These are phyloP conservation scores for Sinocyclocheilus anophthalmus DNA, from an alignment of 2,113 vertebrate species.

Conservation along the genomic window DNA sequence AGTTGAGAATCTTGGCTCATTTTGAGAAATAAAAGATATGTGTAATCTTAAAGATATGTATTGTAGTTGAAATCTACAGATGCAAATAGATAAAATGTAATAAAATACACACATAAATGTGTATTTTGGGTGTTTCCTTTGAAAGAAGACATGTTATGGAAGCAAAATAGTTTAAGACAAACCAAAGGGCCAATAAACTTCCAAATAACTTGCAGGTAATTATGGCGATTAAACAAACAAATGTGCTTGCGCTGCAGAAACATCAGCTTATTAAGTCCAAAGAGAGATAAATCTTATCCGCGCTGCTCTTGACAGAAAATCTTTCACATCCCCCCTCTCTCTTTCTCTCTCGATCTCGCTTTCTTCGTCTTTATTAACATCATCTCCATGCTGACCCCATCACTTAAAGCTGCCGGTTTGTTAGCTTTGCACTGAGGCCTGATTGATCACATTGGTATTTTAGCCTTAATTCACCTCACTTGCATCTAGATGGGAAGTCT, in stretches of 20 bases:
- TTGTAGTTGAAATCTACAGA: background rate
- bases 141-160: background rate
- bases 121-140: background rate
- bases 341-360: background rate
- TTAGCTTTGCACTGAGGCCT: slow-evolving; percentile 4
- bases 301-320: background rate
- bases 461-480: background rate
- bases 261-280: background rate
- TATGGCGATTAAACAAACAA: background rate
- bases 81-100: background rate
- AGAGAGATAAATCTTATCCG: background rate
- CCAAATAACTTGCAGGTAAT: background rate
- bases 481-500: slow-evolving; percentile 24
- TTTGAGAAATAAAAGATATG: too few species aligned
- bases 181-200: background rate
- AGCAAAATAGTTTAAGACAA: background rate
- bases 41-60: too few species aligned
- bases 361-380: slow-evolving; percentile 10
- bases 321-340: background rate
- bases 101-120: background rate
- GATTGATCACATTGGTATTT: slow-evolving; percentile 51
- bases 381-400: slow-evolving; percentile 22
- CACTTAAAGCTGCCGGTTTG: slow-evolving; percentile 21
- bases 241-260: slow-evolving; percentile 15
- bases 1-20: background rate